These are phyloP conservation scores for Eospalax fontanierii DNA, from an alignment of 2,797 vertebrate genomes.

Conservation along the genomic window DNA sequence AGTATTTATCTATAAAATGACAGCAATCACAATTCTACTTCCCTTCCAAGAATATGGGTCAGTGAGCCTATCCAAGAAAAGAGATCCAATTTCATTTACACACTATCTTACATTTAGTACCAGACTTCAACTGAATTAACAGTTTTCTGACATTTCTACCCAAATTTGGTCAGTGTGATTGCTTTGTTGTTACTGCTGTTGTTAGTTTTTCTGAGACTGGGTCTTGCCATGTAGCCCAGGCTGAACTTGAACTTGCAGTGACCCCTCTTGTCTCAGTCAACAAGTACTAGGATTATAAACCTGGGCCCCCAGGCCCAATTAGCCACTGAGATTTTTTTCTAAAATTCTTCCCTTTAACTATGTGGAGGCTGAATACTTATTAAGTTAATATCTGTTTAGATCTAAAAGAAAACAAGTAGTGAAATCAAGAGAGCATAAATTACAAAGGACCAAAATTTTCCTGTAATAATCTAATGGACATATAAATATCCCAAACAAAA, in stretches of 20 bases:
- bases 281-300: fast-evolving
- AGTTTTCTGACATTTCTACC: not conserved
- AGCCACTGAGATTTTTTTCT: not conserved
- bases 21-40: not conserved
- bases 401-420: slow-evolving; percentile 15
- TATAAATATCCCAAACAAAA: slow-evolving; percentile 8
- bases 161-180: not conserved
- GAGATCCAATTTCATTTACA: not conserved
- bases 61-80: no score
- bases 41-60: not conserved
- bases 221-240: not conserved
- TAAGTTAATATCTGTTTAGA: slow-evolving; percentile 22
- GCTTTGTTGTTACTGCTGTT: not conserved
- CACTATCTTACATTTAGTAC: not conserved
- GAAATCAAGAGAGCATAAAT: slow-evolving; percentile 45
- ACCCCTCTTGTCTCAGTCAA: not conserved
- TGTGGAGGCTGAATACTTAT: not conserved
- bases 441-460: not conserved
- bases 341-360: slow-evolving; percentile 34
- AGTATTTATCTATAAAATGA: not conserved
- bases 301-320: no score
- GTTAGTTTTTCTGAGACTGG: not conserved
- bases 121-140: slow-evolving; percentile 1
- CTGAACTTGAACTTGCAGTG: not conserved
- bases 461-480: slow-evolving; percentile 49